Conservation (phyloP, 2,113 vertebrate genomes). For the Laterallus jamaicensis region DNA sequence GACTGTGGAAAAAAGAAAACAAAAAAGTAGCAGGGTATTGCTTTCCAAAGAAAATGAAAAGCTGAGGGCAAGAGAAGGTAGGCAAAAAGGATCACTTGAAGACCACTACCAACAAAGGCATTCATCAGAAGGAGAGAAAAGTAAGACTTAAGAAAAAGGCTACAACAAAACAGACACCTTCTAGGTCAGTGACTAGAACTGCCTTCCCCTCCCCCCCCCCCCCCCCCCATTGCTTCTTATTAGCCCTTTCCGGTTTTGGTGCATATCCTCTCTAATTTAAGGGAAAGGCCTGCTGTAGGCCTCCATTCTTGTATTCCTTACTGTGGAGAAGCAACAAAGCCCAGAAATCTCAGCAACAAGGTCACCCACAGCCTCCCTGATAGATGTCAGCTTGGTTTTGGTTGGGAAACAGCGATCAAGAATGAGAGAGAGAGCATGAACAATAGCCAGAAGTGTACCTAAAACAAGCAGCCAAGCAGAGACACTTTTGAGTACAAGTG, state of each 20-base stretch:
- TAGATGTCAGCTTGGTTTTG: neutral
- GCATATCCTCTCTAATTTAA: neutral
- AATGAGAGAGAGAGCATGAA: neutral
- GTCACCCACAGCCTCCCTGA: neutral
- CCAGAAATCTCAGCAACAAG: neutral
- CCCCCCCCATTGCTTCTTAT: neutral
- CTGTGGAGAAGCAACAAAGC: neutral
- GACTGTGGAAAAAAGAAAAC: neutral
- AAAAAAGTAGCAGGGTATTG: neutral
- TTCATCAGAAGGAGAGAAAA: neutral
- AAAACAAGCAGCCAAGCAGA: neutral
- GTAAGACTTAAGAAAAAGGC: neutral
- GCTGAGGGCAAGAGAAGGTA: neutral
- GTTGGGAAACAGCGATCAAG: neutral
- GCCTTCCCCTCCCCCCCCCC: rapidly evolving
- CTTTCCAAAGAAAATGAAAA: neutral
- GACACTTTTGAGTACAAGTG: neutral
- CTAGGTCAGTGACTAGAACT: neutral
- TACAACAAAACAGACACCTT: neutral
- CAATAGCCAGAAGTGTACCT: neutral
- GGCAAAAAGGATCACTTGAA: neutral
- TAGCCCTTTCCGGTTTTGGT: neutral
- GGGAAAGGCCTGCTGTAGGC: neutral
- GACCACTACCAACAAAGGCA: neutral
- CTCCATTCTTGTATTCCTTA: neutral